Percentiles rank a stretch among this genome's conserved stretches.
Conservation (phyloP, 2,888 invertebrate species). For the Drosophila engyochracea region DNA sequence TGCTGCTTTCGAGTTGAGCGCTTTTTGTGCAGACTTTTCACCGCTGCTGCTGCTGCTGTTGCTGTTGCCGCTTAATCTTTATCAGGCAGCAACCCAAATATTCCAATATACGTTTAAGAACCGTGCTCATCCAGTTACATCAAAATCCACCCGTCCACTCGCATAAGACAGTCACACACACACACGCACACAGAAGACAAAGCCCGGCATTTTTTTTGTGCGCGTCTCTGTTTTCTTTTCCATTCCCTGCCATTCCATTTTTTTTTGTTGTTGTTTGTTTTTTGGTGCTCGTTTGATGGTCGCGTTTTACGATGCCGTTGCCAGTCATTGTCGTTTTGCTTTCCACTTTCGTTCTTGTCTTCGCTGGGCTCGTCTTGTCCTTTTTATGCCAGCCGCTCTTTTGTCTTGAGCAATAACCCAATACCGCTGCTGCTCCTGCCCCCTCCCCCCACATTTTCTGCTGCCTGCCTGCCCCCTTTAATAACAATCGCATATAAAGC, state of each 20-base stretch:
- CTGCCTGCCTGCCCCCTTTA: slow-evolving; percentile 1
- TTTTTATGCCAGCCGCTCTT: slow-evolving; percentile 33
- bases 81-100: slow-evolving; percentile 29
- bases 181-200: slow-evolving; percentile 2
- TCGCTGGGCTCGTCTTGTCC: slow-evolving; percentile 8
- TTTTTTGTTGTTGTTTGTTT: slow-evolving; percentile 19
- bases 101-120: slow-evolving; percentile 28
- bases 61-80: slow-evolving; percentile 14
- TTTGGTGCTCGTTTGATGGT: slow-evolving; percentile 54
- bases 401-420: slow-evolving; percentile 22
- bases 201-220: slow-evolving; percentile 43
- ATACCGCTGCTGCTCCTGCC: neutral
- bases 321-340: slow-evolving; percentile 60
- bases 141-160: slow-evolving; percentile 27
- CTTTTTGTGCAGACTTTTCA: slow-evolving; percentile 71
- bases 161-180: slow-evolving; percentile 1
- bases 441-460: neutral
- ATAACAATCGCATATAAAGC: slow-evolving; percentile 46
- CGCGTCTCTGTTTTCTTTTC: slow-evolving; percentile 36
- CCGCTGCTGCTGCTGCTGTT: slow-evolving; percentile 9
- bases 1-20: slow-evolving; percentile 38
- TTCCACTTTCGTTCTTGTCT: slow-evolving; percentile 42
- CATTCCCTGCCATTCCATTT: slow-evolving; percentile 10
- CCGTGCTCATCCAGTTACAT: slow-evolving; percentile 36
- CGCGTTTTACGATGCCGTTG: slow-evolving; percentile 60